These are phyloP conservation scores for Lumbricus terrestris DNA, from an alignment of 2,888 invertebrate species.

Conservation along the genomic window DNA sequence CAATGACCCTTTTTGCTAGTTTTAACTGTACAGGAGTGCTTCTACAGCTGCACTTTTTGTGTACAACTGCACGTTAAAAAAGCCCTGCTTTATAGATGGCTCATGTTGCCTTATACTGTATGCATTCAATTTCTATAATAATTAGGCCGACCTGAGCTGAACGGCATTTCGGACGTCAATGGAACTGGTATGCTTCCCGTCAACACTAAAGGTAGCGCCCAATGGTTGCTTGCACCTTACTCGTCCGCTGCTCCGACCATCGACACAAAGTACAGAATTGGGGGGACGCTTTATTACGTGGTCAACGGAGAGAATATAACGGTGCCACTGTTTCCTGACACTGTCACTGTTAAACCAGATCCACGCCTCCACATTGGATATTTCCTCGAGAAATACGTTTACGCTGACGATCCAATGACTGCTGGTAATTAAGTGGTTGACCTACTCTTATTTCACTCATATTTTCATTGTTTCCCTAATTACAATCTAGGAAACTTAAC, in stretches of 20 bases:
- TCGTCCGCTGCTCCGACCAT: conserved; percentile 42
- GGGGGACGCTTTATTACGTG: conserved; percentile 43
- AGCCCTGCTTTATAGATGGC: background rate
- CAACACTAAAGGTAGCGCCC: conserved; percentile 31
- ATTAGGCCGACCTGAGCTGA: conserved; percentile 38
- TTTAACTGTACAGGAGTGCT: no score
- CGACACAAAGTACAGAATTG: conserved; percentile 40
- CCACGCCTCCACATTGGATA: conserved; percentile 43
- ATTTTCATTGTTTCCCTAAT: no score
- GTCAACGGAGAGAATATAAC: conserved; percentile 41
- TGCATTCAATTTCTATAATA: background rate
- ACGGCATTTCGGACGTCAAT: conserved; percentile 40
- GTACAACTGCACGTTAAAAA: background rate
- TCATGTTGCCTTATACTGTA: background rate
- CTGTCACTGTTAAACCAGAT: conserved; percentile 45
- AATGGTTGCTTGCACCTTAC: conserved; percentile 46
- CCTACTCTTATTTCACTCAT: no score
- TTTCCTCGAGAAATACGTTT: conserved; percentile 45
- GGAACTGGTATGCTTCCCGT: conserved; percentile 38
- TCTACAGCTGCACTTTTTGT: no score
- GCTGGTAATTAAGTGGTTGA: conserved; percentile 17
- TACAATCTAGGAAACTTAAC: no score
- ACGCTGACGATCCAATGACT: conserved; percentile 44
- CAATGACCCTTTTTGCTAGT: no score
- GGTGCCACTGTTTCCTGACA: conserved; percentile 43